These are phyloP conservation scores for Lepisosteus oculatus DNA, from an alignment of 2,113 vertebrate species.

Conservation along the genomic window DNA sequence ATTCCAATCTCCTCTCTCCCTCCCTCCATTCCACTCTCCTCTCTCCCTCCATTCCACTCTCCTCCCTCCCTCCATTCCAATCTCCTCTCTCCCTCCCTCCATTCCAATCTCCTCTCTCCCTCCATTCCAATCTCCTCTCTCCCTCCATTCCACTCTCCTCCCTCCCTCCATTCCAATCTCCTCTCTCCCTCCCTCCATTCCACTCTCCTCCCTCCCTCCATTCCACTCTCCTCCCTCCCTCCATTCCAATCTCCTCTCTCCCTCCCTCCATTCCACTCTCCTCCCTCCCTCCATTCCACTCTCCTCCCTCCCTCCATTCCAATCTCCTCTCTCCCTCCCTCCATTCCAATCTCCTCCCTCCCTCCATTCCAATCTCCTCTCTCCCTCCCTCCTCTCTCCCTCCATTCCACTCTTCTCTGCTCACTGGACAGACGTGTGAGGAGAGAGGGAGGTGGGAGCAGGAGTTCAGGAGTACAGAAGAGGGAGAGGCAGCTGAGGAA, in stretches of 20 bases:
- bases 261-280: slow-evolving; percentile 14
- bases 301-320: slow-evolving; percentile 44
- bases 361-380: too few relatives aligned
- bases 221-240: slow-evolving; percentile 54
- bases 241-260: too few relatives aligned
- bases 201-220: slow-evolving; percentile 18
- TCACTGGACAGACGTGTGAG: slow-evolving; percentile 39
- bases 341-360: too few relatives aligned
- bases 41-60: slow-evolving; percentile 19
- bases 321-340: too few relatives aligned
- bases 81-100: slow-evolving; percentile 1
- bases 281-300: not conserved
- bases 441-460: slow-evolving; percentile 9
- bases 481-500: slow-evolving; percentile 4
- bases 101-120: slow-evolving; percentile 31
- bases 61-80: too few relatives aligned
- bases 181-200: slow-evolving; percentile 16
- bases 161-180: too few relatives aligned
- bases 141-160: slow-evolving; percentile 18
- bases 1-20: slow-evolving; percentile 2
- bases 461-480: not conserved
- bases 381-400: too few relatives aligned
- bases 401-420: not conserved
- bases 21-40: too few relatives aligned
- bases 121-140: slow-evolving; percentile 52